Evolutionary conservation across 2,797 vertebrate genomes (phyloP), one percentile per base, ranked within the genome.

Genomic region (Anguilla obscura): DNA sequence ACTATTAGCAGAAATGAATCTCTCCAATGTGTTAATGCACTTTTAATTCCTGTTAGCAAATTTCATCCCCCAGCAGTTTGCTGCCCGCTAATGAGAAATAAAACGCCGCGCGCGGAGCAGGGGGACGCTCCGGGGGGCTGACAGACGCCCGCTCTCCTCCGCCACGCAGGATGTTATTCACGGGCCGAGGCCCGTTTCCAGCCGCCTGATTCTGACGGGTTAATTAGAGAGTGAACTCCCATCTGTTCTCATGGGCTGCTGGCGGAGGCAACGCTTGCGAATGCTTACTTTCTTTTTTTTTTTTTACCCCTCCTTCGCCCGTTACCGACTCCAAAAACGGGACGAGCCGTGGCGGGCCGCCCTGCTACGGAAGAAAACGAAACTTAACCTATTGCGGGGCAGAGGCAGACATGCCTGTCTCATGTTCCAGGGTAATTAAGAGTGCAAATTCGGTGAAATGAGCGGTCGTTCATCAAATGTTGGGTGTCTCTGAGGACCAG

Each of bases 21-120:
- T 96, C 95, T 96, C 95, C 95, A 94, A 96, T 95, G 96, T 96
- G 95, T 96, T 97, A 97, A 97, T 96, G 96, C 95, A 96, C 95
- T 96, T 96, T 97, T 97, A 97, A 97, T 97, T 96, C 96, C 96
- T 96, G 96, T 97, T 96, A 97, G 96, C 95, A 96, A 96, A 97
- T 96, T 96, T 96, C 95, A 96, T 96, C 96, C 96, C 95, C 96
- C 95, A 96, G 96, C 95, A 96, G 96, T 96, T 97, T 95, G 96
- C 93, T 94, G 95, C 90, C 93, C 92, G 89, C 96, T 97, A 97
- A 97, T 97, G 96, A 96, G 96, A 97, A 96, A 96, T 97, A 96
- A 97, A 97, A 96, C 95, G 94, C 89, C 91, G 93, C 66, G 93
- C 93, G 94, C 93, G 91, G 89, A 93, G 93, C 94, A 94, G 94